Base-by-base conservation (phyloP, 2,797 vertebrate species). In the Pseudochaenichthys georgianus region DNA sequence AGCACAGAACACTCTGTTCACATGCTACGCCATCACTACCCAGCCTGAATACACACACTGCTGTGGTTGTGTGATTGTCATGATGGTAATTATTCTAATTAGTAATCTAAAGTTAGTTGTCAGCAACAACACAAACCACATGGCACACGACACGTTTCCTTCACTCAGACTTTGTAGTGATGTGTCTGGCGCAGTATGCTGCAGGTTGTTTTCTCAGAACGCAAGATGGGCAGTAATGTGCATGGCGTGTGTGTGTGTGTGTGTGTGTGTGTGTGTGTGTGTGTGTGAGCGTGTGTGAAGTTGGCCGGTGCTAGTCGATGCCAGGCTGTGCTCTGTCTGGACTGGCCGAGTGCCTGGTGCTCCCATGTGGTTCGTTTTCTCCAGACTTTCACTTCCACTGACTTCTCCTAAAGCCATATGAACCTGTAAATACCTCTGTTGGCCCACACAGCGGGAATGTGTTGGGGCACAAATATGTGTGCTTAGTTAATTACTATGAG, bases 331-430 rank as follows among this genome's bases (percentile, higher is more conserved):
- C 79, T 78, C 72, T 72, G 76, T 73, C 79, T 77, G 16, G 42
- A 45, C 71, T 90, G 89, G 88, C 89, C 28, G n/a, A 68, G 48
- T 0, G 83, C 88, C 91, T 59, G 46, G 73, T 62, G 64, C 76
- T 70, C 75, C 84, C 86, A 90, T 89, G 88, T 87, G 87, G 76
- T 87, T 90, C 73, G 52, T 68, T 73, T 89, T 87, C 81, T 77
- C 46, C 78, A 90, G 83, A 75, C 70, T 81, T 79, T 75, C 62
- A 75, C 75, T 61, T 81, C 74, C 74, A 73, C 74, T 42, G 54
- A 64, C 72, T 89, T 80, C 80, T 84, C 63, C 54, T 28, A n/a
- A 79, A 79, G 77, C 70, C 77, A 64, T 64, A 53, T 82, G 66
- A 86, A 87, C 85, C 83, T 64, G 58, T 75, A 83, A 82, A 82